A percentile compares a stretch with the other conserved stretches of the same genome.
phyloP scores from a whole-genome alignment of 2,888 invertebrate species.

The Chloroclystis v-ata region DNA sequence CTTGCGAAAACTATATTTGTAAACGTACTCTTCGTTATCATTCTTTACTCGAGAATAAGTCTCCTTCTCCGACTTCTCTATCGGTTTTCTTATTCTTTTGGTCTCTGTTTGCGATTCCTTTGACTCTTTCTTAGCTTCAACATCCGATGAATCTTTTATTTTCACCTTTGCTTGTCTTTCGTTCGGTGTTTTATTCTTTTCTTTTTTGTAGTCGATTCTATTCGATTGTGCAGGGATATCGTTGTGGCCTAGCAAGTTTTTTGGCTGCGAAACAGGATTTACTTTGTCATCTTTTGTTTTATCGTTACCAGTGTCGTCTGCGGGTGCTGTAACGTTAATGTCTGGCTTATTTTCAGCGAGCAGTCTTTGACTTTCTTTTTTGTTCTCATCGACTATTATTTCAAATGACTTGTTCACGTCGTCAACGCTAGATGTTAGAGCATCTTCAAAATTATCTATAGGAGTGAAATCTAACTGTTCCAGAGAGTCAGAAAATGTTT shows the following conservation, averaged over 20 bases:
- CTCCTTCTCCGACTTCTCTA: slow-evolving; percentile 39
- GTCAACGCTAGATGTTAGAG: slow-evolving; percentile 62
- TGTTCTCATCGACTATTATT: slow-evolving; percentile 56
- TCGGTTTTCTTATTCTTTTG: slow-evolving; percentile 38
- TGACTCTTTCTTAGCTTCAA: slow-evolving; percentile 47
- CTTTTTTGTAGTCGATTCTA: slow-evolving; percentile 73
- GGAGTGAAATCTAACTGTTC: slow-evolving; percentile 48
- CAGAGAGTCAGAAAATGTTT: slow-evolving; percentile 17
- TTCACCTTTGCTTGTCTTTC: slow-evolving; percentile 61
- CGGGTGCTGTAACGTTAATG: slow-evolving; percentile 55
- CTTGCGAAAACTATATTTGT: slow-evolving; percentile 81
- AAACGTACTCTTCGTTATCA: slow-evolving; percentile 79
- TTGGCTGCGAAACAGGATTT: slow-evolving; percentile 65
- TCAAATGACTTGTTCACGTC: slow-evolving; percentile 67
- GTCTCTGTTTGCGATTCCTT: slow-evolving; percentile 57
- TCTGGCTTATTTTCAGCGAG: slow-evolving; percentile 46
- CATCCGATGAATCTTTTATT: slow-evolving; percentile 59
- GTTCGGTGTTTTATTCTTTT: slow-evolving; percentile 68
- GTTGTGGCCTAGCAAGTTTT: slow-evolving; percentile 76
- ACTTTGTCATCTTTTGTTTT: slow-evolving; percentile 39
- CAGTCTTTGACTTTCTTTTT: slow-evolving; percentile 29
- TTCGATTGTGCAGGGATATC: slow-evolving; percentile 76
- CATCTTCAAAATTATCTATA: slow-evolving; percentile 69
- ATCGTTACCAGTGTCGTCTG: slow-evolving; percentile 43
- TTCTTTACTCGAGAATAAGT: slow-evolving; percentile 57